Evolutionary conservation across 2,113 vertebrate genomes (phyloP), one percentile per base, ranked within the genome.

Genomic region (Rhinogobius similis): DNA sequence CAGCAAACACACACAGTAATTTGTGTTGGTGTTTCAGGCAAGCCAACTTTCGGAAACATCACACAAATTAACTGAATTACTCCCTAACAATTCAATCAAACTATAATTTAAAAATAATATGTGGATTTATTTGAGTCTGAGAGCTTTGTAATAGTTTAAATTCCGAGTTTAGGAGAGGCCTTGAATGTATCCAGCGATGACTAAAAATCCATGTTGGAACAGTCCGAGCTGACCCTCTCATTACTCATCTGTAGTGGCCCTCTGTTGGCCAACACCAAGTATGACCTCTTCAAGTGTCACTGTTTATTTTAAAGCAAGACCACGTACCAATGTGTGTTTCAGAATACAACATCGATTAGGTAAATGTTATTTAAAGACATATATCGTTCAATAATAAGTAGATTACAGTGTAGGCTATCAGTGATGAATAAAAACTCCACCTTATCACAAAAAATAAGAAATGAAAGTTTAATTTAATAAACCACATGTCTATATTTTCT

Each of bases 161-260:
- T 0, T 62, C 10, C 4, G 38, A 69, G 27, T 27, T 1, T 0
- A 2, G 6, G 16, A 46, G 52, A 1, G 44, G 8, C 67, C 8
- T 5, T 82, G 72, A 88, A 86, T 0, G 62, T 72, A 79, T 2
- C 81, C 26, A 23, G 41, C 62, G 56, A 70, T 64, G 75, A 62
- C 52, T 53, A 43, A 62, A 73, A 73, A 68, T 53, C 73, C 44
- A 58, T 29, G 67, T 73, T 76, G 74, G 77, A 67, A 14, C 2
- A 26, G 44, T 36, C 24, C 10, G 9, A 36, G 32, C 32, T 36
- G 61, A 39, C 5, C 23, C 56, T 66, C 21, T 68, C 24, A 16
- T 13, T 26, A 26, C 21, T 55, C 52, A 55, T 55, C 23, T 26
- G 52, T 76, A 44, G 74, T 70, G 27, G 79, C 82, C 78, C 78